Evolutionary conservation across 1,140 invertebrate species (phyloP), one percentile per base, ranked within the genome.

Genomic region (Drosophila rufa): DNA sequence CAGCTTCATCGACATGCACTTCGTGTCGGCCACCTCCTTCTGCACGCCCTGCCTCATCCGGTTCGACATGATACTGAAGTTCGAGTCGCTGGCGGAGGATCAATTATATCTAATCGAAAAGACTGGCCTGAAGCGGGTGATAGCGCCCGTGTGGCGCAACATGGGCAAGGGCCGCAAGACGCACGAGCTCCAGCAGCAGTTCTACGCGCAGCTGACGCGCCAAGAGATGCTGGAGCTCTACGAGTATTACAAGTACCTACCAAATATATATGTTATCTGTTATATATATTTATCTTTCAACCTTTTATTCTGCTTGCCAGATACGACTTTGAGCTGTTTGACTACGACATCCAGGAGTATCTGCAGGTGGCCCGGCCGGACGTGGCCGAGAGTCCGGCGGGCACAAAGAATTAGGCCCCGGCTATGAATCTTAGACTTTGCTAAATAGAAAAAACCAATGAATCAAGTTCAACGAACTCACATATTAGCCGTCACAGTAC

Each of bases 31-130:
- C 67, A 95, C 95, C 9, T 95, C 96, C 78, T 97, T 98, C 82
- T 98, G 98, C 87, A 97, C 97, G 25, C 98, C 97, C 0, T 98
- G 98, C 93, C 95, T 96, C 93, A 96, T 98, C 43, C 94, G 96
- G 79, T 98, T 98, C 87, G 96, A 98, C 89, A 94, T 98, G 47
- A 96, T 98, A 55, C 95, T 97, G 30, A 98, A 98, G 93, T 98
- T 97, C 91, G 97, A 98, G 93, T 98, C 97, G 7, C 93, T 98
- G 47, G 94, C 97, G 93, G 95, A 97, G 80, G 98, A 98, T 93
- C 97, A 97, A 93, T 94, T 95, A 92, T 97, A 96, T 93, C 93
- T 98, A 77, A 96, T 98, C 74, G 95, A 96, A 89, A 94, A 96
- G 92, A 95, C 96, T 42, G 94, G 94, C 38, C 94, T 97, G n/a